Base-by-base conservation (phyloP, 2,113 vertebrate species). In the Rhea pennata region DNA sequence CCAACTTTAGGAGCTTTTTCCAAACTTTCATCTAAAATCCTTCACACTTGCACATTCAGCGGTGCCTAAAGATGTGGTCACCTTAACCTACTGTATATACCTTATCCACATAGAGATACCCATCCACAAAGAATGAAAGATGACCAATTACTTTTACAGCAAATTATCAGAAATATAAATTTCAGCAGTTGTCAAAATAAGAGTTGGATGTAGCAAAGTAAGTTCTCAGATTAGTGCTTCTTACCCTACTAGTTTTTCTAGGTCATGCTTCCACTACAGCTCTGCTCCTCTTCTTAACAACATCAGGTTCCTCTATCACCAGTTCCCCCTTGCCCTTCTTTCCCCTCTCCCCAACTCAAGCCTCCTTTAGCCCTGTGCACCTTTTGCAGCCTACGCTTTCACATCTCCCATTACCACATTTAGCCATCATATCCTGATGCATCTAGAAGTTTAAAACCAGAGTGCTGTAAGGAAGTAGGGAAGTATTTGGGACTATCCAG, bases 371-470 rank as follows among this genome's bases (percentile, higher is more conserved):
- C 61, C 77, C 84, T 12, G 5, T 6, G 0, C 1, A 22, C 64
- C 53, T 76, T 15, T 40, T 51, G 26, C 0, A 82, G 65, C 56
- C 4, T 1, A 42, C 48, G 10, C 74, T 2, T 1, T 33, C 0
- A 0, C n/a, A 13, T 29, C n/a, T 48, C 33, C 70, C 56, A 39
- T 31, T 31, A n/a, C 26, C 29, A 2, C 12, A 71, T 36, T 46
- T 39, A 51, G 44, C 23, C 22, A 20, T 53, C 29, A 15, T 10
- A 14, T 27, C 5, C 21, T 1, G 0, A 36, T 9, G 58, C 42
- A 46, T 44, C 27, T 51, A 10, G 10, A 40, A 59, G 56, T 33
- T 51, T n/a, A 58, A 87, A 66, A 78, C 78, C 85, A 62, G 40
- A 59, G 20, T 0, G 2, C 40, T 59, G 12, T 27, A 29, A 61